phyloP scores from a whole-genome alignment of 2,797 vertebrate genomes.

The Coccyzus lansbergi region DNA sequence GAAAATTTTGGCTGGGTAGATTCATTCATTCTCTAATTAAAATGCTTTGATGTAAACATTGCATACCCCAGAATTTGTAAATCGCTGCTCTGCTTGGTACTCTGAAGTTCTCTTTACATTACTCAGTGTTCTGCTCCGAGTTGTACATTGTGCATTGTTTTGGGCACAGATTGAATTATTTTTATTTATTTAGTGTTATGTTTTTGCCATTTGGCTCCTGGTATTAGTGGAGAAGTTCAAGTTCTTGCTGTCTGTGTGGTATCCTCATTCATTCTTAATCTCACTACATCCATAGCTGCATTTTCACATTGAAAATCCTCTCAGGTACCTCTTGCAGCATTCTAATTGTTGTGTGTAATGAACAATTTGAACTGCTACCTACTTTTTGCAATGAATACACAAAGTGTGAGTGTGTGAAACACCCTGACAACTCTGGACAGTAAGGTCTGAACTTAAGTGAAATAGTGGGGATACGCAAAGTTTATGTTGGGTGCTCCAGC shows the following conservation, averaged over 20 bases:
- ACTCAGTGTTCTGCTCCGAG: neutral
- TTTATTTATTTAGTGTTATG: neutral
- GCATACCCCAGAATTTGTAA: neutral
- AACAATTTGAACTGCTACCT: neutral
- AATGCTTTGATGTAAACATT: neutral
- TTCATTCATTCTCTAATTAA: slow-evolving; percentile 28
- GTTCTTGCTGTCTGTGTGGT: neutral
- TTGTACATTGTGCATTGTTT: neutral
- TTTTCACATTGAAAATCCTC: neutral
- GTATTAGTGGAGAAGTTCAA: neutral
- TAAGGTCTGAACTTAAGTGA: neutral
- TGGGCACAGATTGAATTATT: neutral
- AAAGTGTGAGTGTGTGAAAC: neutral
- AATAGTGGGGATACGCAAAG: neutral
- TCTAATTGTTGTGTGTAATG: neutral
- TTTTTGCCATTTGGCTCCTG: neutral
- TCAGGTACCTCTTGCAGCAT: neutral
- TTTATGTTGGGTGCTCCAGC: neutral
- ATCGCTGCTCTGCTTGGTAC: neutral
- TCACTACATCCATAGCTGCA: neutral
- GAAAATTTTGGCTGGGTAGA: neutral
- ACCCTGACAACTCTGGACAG: neutral
- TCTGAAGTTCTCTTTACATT: neutral
- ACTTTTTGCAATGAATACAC: neutral
- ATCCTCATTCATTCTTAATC: neutral